Conservation (phyloP, 2,888 invertebrate genomes). For the Isotomurus palustris region DNA sequence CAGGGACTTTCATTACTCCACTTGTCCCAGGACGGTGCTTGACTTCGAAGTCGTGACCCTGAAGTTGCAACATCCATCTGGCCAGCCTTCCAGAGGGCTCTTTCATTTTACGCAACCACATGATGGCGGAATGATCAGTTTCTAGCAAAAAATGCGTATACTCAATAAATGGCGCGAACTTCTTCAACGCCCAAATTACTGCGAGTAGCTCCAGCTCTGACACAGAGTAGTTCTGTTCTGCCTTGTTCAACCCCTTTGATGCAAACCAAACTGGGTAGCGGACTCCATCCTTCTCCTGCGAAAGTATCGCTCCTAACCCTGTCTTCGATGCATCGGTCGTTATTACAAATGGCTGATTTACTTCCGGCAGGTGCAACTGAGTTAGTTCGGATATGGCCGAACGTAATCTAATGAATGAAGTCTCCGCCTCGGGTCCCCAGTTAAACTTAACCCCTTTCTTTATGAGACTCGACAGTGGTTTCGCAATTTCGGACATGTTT, state of each 20-base stretch:
- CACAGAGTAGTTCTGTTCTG: conserved; percentile 1
- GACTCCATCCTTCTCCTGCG: background rate
- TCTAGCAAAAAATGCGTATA: conserved; percentile 48
- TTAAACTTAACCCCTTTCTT: conserved; percentile 18
- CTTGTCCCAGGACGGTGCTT: conserved; percentile 49
- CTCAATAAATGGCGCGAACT: conserved; percentile 50
- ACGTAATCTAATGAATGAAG: conserved; percentile 18
- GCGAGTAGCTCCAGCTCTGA: conserved; percentile 15
- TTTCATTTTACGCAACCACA: conserved; percentile 51
- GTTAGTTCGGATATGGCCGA: conserved; percentile 21
- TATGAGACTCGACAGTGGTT: conserved; percentile 22
- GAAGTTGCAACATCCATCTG: conserved; percentile 51
- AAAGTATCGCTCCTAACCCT: background rate
- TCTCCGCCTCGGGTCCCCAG: conserved; percentile 14
- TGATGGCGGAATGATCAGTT: conserved; percentile 53
- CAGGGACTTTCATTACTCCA: conserved; percentile 49
- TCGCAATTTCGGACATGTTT: conserved; percentile 14
- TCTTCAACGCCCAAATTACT: conserved; percentile 6
- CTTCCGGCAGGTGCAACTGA: conserved; percentile 31
- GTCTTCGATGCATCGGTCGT: background rate
- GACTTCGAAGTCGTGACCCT: conserved; percentile 49
- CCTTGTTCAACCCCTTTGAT: background rate
- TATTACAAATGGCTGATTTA: conserved; percentile 1
- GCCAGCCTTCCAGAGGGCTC: conserved; percentile 51
- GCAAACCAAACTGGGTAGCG: conserved; percentile 9